Base-by-base conservation (phyloP, 2,888 invertebrate species). In the Drosophila recens region DNA sequence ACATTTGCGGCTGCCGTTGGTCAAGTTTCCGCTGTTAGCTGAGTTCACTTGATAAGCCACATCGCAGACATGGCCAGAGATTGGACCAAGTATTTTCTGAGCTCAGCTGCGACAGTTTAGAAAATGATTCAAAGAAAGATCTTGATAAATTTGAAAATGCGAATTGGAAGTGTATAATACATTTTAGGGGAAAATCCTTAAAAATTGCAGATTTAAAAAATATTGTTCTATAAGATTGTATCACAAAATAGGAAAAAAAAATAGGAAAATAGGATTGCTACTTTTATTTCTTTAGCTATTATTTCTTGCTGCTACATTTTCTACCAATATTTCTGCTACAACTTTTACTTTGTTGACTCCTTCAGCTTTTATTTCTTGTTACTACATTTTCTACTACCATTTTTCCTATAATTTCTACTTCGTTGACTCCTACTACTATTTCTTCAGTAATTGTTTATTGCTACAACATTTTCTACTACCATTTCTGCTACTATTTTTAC, bases 11-110 rank as follows among this genome's bases (percentile, higher is more conserved):
- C 52, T 48, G 58, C 17, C 48, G 36, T 65, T 72, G 79, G 73
- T 45, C 56, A 72, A 73, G 46, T 66, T 78, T 65, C 67, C 73
- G 73, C 57, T 67, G 9, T 67, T 74, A 38, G 58, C 59, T 61
- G 56, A 40, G 27, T 45, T 49, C 11, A 20, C 15, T n/a, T 67
- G 79, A 73, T 73, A 73, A 72, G 73, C 65, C 73, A 46, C 34
- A 34, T 45, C 9, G 15, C n/a, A 42, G 42, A 49, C 42, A 15
- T 45, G 36, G 27, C 11, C 23, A 57, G 56, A n/a, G 20, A 23
- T 56, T 34, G 43, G 34, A 8, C 36, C 20, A 51, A 51, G 34
- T 13, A 13, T n/a, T 56, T 45, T 10, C n/a, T 5, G 20, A 45
- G 20, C 43, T n/a, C 34, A 5, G 33, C 13, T 33, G 9, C 20